These are phyloP conservation scores for Drosophila neutralis DNA, from an alignment of 2,888 invertebrate species.

Conservation along the genomic window DNA sequence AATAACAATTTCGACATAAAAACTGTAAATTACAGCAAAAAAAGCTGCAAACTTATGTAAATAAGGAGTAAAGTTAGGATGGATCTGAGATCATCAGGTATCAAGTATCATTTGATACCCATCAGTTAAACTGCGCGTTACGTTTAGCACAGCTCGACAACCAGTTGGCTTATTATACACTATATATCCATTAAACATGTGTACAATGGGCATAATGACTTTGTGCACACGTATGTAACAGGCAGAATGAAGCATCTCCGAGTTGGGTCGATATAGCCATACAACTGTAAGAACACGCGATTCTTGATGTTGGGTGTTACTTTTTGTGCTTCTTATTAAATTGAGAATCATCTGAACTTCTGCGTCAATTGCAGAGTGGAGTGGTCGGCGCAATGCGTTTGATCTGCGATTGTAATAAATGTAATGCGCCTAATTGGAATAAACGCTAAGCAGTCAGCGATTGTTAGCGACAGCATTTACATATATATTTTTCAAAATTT, in stretches of 20 bases:
- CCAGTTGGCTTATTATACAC: background rate
- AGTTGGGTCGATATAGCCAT: background rate
- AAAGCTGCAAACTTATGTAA: background rate
- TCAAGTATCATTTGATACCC: background rate
- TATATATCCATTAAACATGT: background rate
- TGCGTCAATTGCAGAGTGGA: conserved; percentile 19
- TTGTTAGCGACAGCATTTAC: conserved; percentile 20
- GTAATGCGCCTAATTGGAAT: conserved; percentile 18
- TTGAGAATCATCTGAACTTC: conserved; percentile 18
- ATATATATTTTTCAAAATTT: conserved; percentile 2
- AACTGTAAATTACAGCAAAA: background rate
- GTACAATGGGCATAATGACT: background rate
- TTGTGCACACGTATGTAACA: background rate
- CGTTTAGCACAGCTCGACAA: background rate
- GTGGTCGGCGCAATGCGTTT: conserved; percentile 25
- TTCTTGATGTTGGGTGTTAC: background rate
- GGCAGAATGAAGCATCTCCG: background rate
- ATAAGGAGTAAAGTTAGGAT: background rate
- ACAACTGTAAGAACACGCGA: too few species aligned
- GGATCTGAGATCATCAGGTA: background rate
- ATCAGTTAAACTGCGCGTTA: conserved; percentile 5
- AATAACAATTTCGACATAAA: conserved; percentile 1
- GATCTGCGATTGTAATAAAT: conserved; percentile 18
- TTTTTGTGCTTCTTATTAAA: background rate
- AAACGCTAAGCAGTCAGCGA: background rate